Evolutionary conservation across 2,797 vertebrate species (phyloP), one percentile per base, ranked within the genome.

Genomic region (Selene dorsalis): DNA sequence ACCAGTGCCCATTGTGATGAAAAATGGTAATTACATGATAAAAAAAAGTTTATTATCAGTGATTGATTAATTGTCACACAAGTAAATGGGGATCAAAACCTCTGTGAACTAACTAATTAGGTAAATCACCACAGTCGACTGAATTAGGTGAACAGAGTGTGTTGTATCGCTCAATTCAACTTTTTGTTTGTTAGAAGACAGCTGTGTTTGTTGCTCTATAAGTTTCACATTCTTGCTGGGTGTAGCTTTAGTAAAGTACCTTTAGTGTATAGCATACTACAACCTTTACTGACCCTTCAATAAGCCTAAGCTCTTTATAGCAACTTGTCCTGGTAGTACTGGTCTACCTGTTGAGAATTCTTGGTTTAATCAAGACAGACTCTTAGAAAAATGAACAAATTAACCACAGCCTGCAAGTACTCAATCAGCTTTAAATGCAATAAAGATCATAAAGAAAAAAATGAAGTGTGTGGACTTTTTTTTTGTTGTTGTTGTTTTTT

Each of bases 341-440:
- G 78, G 80, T 71, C 28, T 52, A 67, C 55, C 56, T 59, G 26
- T 69, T 74, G 52, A 69, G 67, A 30, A 69, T 58, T 77, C 75
- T 87, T 73, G 70, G 43, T 39, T 67, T 75, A 70, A 78, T 69
- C 84, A 86, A 76, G 45, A 56, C 9, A 52, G 24, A 60, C 39
- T 79, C 12, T 55, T 39, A 48, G 35, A 73, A 72, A 80, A 73
- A 80, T 69, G 50, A 70, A 83, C 32, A 85, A 69, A 80, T 59
- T 67, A 41, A 72, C 57, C 71, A 10, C 50, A 80, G 74, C 57
- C 77, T 84, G 47, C 26, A 67, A 74, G 63, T 48, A 30, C 47
- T 55, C 20, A 60, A 10, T 20, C 38, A 35, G 30, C 60, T 85
- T 79, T 63, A 80, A 71, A 65, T 65, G 69, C 55, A 61, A 30